Percentiles rank a stretch among this genome's conserved stretches.
These are phyloP conservation scores for Ovis aries DNA, from an alignment of 2,113 vertebrate genomes.

Conservation along the genomic window ARS-UI_Ramb_v3.0 NC_056056.1:177454001-177454500, in stretches of 20 bases:
- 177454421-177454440: background rate
- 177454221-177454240: background rate
- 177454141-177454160: background rate
- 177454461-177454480: background rate
- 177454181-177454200: background rate
- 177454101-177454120: accelerated
- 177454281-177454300: background rate
- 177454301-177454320: background rate
- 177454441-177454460: background rate
- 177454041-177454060: background rate
- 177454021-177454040: background rate
- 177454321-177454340: accelerated
- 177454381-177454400: background rate
- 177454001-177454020: accelerated
- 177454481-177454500: background rate
- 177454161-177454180: background rate
- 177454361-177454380: background rate
- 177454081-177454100: background rate
- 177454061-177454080: background rate
- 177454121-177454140: accelerated
- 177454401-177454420: background rate
- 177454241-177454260: background rate
- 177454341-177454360: accelerated
- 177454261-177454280: background rate
- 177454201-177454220: background rate